Evolutionary conservation across 1,140 invertebrate species (phyloP), one percentile per base, ranked within the genome.

Genomic region (Drosophila chauvacae): DNA sequence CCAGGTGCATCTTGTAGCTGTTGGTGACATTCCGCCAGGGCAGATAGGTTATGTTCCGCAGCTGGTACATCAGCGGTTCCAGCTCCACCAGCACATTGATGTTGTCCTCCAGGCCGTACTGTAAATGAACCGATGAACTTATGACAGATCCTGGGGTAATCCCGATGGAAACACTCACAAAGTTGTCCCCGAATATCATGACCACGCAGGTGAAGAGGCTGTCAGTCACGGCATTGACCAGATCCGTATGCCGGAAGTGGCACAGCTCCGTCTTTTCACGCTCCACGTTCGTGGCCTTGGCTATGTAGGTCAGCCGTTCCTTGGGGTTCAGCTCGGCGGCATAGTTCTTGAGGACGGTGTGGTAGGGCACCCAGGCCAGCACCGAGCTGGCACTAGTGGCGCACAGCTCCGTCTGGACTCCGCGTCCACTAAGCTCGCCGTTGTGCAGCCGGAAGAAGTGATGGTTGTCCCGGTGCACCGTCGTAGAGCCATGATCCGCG

Each of bases 111-210:
- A 91, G 20, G 26, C 86, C 81, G 23, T 91, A 91, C 91, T 91
- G 18, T 2, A 73, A 48, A 16, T 7, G 14, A 11, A 2, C 0
- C 4, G 26, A 47, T 23, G 23, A 3, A 30, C 26, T 23, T 33
- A 20, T 30, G 9, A 18, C 2, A 20, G 6, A 13, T n/a, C 26
- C n/a, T 16, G 1, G 26, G 9, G 0, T 2, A 9, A 18, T 41
- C 9, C 20, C 0, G 16, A 5, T 2, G 26, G 10, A 7, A 28
- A 84, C 20, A 56, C 90, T 88, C 75, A 91, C 91, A 81, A 91
- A 91, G 39, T 91, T 91, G 50, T 91, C 91, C 7, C 91, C 91
- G 28, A 91, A 91, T 28, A 91, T 91, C 91, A 91, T 91, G 11
- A 91, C 91, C 16, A 91, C 84, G 26, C 91, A 91, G n/a, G 86